These are phyloP conservation scores for Ctenodactylus gundi DNA, from an alignment of 2,113 vertebrate genomes.

Conservation along the genomic window DNA sequence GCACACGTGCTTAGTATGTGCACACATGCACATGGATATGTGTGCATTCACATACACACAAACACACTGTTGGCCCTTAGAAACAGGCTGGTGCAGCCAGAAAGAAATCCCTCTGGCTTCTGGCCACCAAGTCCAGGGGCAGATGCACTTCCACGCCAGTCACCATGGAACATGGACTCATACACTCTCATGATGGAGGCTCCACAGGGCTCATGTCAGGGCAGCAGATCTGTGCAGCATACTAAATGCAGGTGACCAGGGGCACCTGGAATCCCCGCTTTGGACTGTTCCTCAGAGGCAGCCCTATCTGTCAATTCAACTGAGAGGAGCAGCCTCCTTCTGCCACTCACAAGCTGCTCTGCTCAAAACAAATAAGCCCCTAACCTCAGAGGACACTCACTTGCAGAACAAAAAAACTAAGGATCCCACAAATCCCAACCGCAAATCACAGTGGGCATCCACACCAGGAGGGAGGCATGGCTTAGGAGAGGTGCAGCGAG, in stretches of 20 bases:
- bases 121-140: background rate
- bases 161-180: background rate
- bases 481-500: background rate
- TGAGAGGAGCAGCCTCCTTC: background rate
- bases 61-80: background rate
- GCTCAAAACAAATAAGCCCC: background rate
- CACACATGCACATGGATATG: accelerated
- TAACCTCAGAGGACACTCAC: background rate
- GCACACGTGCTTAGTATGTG: background rate
- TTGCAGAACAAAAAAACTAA: background rate
- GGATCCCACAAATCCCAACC: background rate
- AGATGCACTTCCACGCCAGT: background rate
- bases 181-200: background rate
- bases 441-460: background rate
- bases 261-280: background rate
- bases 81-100: background rate
- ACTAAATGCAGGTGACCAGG: background rate
- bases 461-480: background rate
- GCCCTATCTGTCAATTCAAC: background rate
- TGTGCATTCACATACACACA: accelerated
- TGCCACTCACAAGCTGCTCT: background rate
- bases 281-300: background rate
- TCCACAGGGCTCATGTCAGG: accelerated
- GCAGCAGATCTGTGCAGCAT: accelerated
- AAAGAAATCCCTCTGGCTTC: too few species aligned